A percentile compares a stretch with the other conserved stretches of the same genome.
phyloP scores from a whole-genome alignment of 2,888 invertebrate species.

The Sturmia bella region DNA sequence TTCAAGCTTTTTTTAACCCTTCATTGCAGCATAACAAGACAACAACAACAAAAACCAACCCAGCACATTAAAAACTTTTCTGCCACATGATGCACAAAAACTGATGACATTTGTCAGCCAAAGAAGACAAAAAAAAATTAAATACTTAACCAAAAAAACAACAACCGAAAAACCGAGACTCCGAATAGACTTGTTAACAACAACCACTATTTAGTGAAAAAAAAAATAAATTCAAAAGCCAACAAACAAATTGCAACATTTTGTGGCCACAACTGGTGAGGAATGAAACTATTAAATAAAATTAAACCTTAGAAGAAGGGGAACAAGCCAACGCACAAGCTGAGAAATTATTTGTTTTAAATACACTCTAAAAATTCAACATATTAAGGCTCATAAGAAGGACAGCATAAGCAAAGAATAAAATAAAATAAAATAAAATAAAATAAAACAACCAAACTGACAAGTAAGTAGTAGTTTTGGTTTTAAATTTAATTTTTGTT shows the following conservation, averaged over 20 bases:
- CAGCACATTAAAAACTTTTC: slow-evolving; percentile 53
- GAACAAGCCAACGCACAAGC: slow-evolving; percentile 31
- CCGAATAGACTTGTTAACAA: slow-evolving; percentile 61
- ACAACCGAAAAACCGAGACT: slow-evolving; percentile 48
- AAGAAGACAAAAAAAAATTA: neutral
- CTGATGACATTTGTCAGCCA: slow-evolving; percentile 60
- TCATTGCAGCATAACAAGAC: slow-evolving; percentile 29
- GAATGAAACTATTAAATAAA: slow-evolving; percentile 60
- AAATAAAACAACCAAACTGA: neutral
- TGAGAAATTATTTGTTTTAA: slow-evolving; percentile 33
- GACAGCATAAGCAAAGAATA: neutral
- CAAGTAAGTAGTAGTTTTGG: slow-evolving; percentile 58
- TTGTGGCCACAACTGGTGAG: slow-evolving; percentile 66
- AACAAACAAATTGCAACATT: slow-evolving; percentile 59
- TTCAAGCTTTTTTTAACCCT: slow-evolving; percentile 16
- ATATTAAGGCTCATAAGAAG: slow-evolving; percentile 40
- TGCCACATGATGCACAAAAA: slow-evolving; percentile 61
- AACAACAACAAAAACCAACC: neutral
- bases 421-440: neutral
- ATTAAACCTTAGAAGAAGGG: slow-evolving; percentile 24
- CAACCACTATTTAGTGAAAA: slow-evolving; percentile 55
- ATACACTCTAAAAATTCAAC: slow-evolving; percentile 31
- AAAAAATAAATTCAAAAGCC: slow-evolving; percentile 19
- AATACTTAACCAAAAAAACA: slow-evolving; percentile 14
- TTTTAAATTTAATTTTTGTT: slow-evolving; percentile 59